phyloP scores from a whole-genome alignment of 2,113 vertebrate genomes.

The Dromaius novaehollandiae region DNA sequence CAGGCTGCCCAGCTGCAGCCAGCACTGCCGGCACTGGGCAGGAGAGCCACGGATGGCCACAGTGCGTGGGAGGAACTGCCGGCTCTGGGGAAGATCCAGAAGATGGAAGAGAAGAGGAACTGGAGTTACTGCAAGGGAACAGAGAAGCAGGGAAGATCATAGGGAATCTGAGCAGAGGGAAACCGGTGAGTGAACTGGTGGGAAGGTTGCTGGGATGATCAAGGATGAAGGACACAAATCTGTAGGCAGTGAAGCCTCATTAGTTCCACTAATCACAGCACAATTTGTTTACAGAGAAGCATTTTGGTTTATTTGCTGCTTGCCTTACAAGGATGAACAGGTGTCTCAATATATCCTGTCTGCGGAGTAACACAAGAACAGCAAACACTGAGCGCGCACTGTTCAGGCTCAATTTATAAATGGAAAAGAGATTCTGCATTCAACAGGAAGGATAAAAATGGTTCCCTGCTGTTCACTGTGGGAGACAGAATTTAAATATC shows the following conservation, averaged over 20 bases:
- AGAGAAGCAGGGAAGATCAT: neutral
- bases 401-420: constrained; percentile 50
- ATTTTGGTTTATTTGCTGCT: constrained; percentile 31
- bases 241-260: constrained; percentile 18
- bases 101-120: neutral
- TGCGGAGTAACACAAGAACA: constrained; percentile 33
- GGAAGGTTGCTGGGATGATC: neutral
- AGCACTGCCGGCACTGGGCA: neutral
- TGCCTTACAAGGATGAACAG: constrained; percentile 45
- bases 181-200: neutral
- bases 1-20: neutral
- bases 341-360: constrained; percentile 29
- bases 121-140: neutral
- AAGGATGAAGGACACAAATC: neutral
- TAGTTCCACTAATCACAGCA: constrained; percentile 43
- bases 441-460: constrained; percentile 69
- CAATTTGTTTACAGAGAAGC: constrained; percentile 32
- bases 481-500: constrained; percentile 73
- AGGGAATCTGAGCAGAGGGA: neutral
- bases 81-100: neutral
- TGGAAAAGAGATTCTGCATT: constrained; percentile 50
- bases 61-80: neutral
- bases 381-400: constrained; percentile 24
- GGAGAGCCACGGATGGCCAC: neutral
- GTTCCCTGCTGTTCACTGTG: constrained; percentile 68